phyloP scores from a whole-genome alignment of 2,888 invertebrate species.

The Caenorhabditis sinica region DNA sequence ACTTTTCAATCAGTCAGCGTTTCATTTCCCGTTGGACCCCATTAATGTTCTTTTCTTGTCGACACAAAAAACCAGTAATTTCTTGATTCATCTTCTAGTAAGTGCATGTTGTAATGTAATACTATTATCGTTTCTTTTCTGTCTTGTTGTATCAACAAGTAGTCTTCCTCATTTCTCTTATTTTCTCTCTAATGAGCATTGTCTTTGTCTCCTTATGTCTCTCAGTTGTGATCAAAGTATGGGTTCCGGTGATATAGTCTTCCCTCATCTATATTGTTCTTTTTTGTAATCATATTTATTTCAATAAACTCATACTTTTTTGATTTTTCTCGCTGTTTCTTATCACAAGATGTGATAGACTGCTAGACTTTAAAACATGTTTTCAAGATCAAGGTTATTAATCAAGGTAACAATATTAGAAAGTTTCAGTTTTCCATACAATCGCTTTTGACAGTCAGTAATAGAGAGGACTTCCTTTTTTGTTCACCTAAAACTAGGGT shows the following conservation, averaged over 20 bases:
- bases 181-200: constrained; percentile 2
- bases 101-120: constrained; percentile 54
- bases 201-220: constrained; percentile 1
- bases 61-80: constrained; percentile 47
- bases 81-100: constrained; percentile 40
- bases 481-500: too few species aligned
- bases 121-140: constrained; percentile 11
- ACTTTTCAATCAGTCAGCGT: neutral
- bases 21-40: neutral
- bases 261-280: neutral
- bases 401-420: neutral
- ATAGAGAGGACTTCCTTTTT: too few species aligned
- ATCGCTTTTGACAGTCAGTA: too few species aligned
- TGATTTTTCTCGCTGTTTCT: neutral
- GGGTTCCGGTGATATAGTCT: constrained; percentile 40
- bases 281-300: constrained; percentile 6
- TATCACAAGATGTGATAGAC: neutral
- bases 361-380: neutral
- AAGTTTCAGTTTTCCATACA: neutral
- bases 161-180: constrained; percentile 9
- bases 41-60: constrained; percentile 21
- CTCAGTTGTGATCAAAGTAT: constrained; percentile 57
- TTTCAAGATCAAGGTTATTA: constrained; percentile 28
- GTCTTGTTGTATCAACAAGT: constrained; percentile 62
- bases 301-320: constrained; percentile 4